Evolutionary conservation across 2,888 invertebrate species (phyloP).

Genomic region (Nemapogon koenigi): DNA sequence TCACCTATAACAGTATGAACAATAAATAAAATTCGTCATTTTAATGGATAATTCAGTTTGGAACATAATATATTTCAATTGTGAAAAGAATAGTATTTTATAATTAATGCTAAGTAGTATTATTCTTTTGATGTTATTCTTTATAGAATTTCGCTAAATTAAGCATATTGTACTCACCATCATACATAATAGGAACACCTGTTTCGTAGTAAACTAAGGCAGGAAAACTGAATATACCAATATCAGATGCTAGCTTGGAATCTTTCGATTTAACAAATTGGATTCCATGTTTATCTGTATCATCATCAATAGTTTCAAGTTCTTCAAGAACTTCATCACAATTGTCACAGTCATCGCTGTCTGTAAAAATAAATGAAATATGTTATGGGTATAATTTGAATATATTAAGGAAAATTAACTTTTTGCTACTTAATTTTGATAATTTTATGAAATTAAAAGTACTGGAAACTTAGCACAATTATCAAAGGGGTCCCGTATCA

Average conservation of each 20-base stretch:
- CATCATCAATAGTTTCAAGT: conserved; percentile 90
- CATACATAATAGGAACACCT: conserved; percentile 92
- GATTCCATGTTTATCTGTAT: conserved; percentile 90
- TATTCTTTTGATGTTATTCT: too few species aligned
- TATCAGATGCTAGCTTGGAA: conserved; percentile 85
- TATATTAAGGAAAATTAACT: conserved; percentile 7
- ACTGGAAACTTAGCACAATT: too few species aligned
- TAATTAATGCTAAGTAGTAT: too few species aligned
- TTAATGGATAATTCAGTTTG: neutral
- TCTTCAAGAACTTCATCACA: conserved; percentile 87
- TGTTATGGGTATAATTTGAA: conserved; percentile 1
- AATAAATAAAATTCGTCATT: neutral
- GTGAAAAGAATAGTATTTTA: too few species aligned
- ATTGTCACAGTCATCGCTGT: conserved; percentile 85
- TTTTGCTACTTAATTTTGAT: too few species aligned
- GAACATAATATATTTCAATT: too few species aligned
- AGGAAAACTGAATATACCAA: conserved; percentile 91
- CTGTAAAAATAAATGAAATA: conserved; percentile 39
- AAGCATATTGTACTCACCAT: conserved; percentile 82
- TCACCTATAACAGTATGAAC: conserved; percentile 75
- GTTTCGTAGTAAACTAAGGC: conserved; percentile 93
- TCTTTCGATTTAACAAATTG: conserved; percentile 95
- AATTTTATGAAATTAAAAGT: too few species aligned
- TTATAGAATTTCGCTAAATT: too few species aligned
- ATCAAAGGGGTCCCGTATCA: too few species aligned